Conservation (phyloP, 2,797 vertebrate species). For the Phrynocephalus guinanensis region DNA sequence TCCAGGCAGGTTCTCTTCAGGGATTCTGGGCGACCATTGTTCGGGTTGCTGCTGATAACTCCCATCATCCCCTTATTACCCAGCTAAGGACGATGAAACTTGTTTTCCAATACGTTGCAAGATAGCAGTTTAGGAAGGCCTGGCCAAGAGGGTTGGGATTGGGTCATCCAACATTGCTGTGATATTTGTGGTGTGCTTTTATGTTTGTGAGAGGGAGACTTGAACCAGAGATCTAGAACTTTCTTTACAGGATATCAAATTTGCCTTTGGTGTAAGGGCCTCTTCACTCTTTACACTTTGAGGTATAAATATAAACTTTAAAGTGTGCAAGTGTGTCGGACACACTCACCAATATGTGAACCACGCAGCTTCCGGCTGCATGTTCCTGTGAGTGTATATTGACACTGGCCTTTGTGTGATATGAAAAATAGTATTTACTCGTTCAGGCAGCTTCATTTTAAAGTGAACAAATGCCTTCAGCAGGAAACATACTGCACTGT, state of each 20-base stretch:
- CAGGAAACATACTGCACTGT: background rate
- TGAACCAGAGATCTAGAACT: too few species aligned
- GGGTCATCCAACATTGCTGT: too few species aligned
- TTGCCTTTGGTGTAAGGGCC: background rate
- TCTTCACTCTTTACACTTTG: background rate
- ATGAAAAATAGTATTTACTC: background rate
- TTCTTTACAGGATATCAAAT: background rate
- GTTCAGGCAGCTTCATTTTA: too few species aligned
- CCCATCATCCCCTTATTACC: background rate
- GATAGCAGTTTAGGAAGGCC: too few species aligned
- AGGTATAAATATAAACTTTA: background rate
- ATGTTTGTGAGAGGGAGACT: too few species aligned
- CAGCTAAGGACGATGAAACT: background rate
- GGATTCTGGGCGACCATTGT: background rate
- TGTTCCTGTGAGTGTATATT: background rate
- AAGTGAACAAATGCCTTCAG: background rate
- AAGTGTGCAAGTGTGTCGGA: background rate
- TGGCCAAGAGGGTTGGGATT: too few species aligned
- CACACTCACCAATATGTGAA: background rate
- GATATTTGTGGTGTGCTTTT: too few species aligned
- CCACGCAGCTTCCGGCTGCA: background rate
- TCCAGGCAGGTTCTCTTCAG: background rate
- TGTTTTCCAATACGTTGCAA: background rate
- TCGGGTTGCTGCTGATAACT: background rate
- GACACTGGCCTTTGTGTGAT: background rate